A percentile compares a stretch with the other conserved stretches of the same genome.
phyloP scores from a whole-genome alignment of 2,797 vertebrate genomes.

The Ciconia nigra region DNA sequence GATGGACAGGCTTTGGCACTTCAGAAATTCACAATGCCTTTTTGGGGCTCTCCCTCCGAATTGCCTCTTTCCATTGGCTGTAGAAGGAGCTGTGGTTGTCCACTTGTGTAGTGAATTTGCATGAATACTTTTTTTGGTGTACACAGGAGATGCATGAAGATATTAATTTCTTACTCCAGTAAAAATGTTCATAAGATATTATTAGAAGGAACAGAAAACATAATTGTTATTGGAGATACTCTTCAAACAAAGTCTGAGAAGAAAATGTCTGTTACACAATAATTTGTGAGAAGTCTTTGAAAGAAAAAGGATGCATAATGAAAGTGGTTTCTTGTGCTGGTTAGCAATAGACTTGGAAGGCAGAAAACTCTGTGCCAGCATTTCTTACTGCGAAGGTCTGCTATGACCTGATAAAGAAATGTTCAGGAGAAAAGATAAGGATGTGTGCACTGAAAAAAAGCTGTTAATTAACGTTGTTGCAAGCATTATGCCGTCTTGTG shows the following conservation, averaged over 20 bases:
- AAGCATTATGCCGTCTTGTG: background rate
- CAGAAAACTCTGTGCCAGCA: background rate
- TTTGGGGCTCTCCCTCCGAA: background rate
- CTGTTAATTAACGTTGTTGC: background rate
- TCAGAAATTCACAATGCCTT: background rate
- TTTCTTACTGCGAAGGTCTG: background rate
- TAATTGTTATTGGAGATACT: background rate
- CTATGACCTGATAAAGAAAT: slow-evolving; percentile 24
- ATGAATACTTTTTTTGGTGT: background rate
- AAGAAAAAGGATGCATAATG: background rate
- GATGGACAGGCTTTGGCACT: background rate
- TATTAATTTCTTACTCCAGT: background rate
- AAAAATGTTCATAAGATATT: background rate
- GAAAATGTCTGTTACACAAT: background rate
- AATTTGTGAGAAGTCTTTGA: background rate
- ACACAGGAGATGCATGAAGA: background rate
- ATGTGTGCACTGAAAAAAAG: background rate
- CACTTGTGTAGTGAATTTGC: background rate
- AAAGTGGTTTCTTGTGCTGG: background rate
- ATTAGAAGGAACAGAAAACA: background rate
- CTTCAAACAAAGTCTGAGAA: background rate
- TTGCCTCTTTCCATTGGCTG: background rate
- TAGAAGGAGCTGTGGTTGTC: background rate
- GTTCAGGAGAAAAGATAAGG: background rate
- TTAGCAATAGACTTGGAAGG: background rate